These are phyloP conservation scores for Lycodopsis pacificus DNA, from an alignment of 2,797 vertebrate species.

Conservation along the genomic window DNA sequence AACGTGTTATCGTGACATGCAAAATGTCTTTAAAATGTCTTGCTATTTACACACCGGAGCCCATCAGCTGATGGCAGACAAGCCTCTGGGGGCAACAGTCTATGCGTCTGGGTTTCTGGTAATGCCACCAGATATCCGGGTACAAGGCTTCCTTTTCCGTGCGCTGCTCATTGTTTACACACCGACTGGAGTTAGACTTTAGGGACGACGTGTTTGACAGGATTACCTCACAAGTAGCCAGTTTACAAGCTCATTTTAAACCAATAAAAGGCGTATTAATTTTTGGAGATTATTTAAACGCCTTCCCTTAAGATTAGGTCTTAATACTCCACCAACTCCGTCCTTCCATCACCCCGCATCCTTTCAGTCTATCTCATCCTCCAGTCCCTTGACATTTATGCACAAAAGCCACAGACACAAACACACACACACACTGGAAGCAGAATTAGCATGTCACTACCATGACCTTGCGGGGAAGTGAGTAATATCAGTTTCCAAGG, in stretches of 20 bases:
- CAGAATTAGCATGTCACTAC: conserved; percentile 79
- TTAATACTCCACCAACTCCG: neutral
- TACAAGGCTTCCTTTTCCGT: too few species aligned
- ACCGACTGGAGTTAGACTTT: too few species aligned
- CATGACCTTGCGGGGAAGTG: conserved; percentile 83
- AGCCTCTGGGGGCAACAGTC: too few species aligned
- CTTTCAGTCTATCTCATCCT: conserved; percentile 41
- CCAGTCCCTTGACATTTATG: conserved; percentile 43
- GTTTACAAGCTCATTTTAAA: too few species aligned
- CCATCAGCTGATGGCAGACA: too few species aligned
- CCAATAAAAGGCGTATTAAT: too few species aligned
- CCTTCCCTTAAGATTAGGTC: neutral
- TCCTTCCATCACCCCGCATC: conserved; percentile 10
- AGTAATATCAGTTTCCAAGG: conserved; percentile 82
- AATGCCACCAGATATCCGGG: too few species aligned
- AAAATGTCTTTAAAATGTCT: neutral
- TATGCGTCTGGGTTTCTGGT: too few species aligned
- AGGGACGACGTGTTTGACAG: too few species aligned
- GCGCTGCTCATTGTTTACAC: too few species aligned
- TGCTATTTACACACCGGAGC: neutral
- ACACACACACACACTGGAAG: conserved; percentile 46
- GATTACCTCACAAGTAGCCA: too few species aligned
- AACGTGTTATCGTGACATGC: neutral
- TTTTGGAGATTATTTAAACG: neutral
- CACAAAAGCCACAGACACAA: conserved; percentile 51